A percentile compares a stretch with the other conserved stretches of the same genome.
Conservation (phyloP, 2,888 invertebrate species). For the Ypsolopha scabrella region DNA sequence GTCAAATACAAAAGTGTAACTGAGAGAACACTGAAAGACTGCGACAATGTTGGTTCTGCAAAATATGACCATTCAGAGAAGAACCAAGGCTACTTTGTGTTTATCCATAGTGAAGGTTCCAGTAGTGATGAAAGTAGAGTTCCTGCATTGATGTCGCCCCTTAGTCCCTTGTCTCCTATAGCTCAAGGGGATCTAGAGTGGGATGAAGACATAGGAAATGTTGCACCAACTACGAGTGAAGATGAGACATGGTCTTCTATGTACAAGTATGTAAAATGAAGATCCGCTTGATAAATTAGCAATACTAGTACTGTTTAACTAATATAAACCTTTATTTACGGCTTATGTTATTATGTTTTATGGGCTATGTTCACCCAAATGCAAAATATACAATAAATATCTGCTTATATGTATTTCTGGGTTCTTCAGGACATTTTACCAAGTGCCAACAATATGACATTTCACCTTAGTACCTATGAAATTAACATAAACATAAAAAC, state of each 20-base stretch:
- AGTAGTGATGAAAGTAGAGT: slow-evolving; percentile 48
- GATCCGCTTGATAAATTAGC: too few species aligned
- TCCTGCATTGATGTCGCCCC: slow-evolving; percentile 27
- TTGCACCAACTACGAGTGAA: slow-evolving; percentile 58
- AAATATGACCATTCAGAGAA: slow-evolving; percentile 21
- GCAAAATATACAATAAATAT: too few species aligned
- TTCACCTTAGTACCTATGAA: too few species aligned
- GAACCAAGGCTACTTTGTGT: slow-evolving; percentile 51
- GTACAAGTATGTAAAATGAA: slow-evolving; percentile 42
- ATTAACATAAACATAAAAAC: too few species aligned
- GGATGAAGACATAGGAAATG: slow-evolving; percentile 78
- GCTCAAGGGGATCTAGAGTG: slow-evolving; percentile 74
- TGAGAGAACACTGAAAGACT: slow-evolving; percentile 29
- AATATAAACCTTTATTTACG: too few species aligned
- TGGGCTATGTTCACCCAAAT: too few species aligned
- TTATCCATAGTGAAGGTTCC: slow-evolving; percentile 52
- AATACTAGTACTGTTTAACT: too few species aligned
- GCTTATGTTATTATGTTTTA: too few species aligned
- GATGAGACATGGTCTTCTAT: slow-evolving; percentile 67
- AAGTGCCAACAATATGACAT: too few species aligned
- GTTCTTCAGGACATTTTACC: too few species aligned
- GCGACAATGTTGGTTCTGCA: slow-evolving; percentile 16
- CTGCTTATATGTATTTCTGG: too few species aligned
- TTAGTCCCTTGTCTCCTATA: slow-evolving; percentile 34
- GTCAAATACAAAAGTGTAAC: slow-evolving; percentile 39